Conservation (phyloP, 2,888 invertebrate genomes). For the Bombylius discolor region DNA sequence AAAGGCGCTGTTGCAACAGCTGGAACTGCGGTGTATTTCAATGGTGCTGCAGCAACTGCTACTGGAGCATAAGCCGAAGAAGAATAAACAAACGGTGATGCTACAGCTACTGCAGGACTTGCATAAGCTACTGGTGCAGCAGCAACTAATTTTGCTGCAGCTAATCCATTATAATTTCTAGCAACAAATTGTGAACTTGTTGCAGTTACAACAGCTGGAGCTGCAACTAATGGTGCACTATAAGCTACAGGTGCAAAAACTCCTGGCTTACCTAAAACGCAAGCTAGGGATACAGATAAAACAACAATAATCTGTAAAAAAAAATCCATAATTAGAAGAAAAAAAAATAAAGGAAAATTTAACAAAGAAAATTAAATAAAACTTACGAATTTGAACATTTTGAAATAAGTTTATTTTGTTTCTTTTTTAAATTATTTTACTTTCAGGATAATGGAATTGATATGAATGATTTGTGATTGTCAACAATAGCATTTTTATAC, state of each 20-base stretch:
- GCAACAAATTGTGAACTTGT: constrained; percentile 47
- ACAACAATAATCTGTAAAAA: constrained; percentile 16
- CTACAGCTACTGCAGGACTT: constrained; percentile 17
- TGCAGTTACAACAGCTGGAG: constrained; percentile 39
- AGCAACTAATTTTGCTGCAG: constrained; percentile 31
- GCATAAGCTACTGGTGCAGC: constrained; percentile 43
- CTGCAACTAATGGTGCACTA: constrained; percentile 32
- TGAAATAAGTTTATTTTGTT: no score
- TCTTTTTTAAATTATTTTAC: no score
- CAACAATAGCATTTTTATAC: no score
- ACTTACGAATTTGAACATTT: constrained; percentile 9
- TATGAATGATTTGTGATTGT: no score
- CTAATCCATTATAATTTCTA: constrained; percentile 44
- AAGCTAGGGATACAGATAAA: constrained; percentile 24
- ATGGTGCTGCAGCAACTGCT: not conserved
- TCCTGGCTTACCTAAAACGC: constrained; percentile 30
- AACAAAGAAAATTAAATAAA: not conserved
- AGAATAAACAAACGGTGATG: constrained; percentile 19
- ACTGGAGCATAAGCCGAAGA: constrained; percentile 1
- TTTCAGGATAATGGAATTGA: no score
- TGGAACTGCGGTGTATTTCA: constrained; percentile 4
- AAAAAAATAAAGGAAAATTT: not conserved
- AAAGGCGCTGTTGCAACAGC: constrained; percentile 8
- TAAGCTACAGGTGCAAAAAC: constrained; percentile 15
- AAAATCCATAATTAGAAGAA: constrained; percentile 14